These are phyloP conservation scores for Megamerina dolium DNA, from an alignment of 2,888 invertebrate genomes.

Conservation along the genomic window DNA sequence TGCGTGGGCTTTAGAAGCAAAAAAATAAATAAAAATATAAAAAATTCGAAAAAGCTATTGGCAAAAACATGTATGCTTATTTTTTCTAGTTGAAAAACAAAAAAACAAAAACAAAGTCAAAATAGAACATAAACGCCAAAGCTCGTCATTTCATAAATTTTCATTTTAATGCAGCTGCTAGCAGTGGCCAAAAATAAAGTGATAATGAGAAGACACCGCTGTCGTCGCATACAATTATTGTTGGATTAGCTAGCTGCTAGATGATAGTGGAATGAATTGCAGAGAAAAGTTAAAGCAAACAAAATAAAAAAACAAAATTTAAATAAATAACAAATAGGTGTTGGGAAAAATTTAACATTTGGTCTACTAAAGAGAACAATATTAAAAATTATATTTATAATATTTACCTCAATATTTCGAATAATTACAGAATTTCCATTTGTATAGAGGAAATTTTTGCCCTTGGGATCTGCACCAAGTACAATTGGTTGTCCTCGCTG, in stretches of 20 bases:
- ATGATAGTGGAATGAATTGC: too few relatives aligned
- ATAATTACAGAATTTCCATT: slow-evolving; percentile 98
- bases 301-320: too few relatives aligned
- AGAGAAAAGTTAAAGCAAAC: too few relatives aligned
- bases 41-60: too few relatives aligned
- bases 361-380: too few relatives aligned
- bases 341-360: too few relatives aligned
- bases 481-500: slow-evolving; percentile 92
- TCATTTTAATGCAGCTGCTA: slow-evolving; percentile 16
- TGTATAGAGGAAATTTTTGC: slow-evolving; percentile 92
- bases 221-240: too few relatives aligned
- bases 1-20: slow-evolving; percentile 15
- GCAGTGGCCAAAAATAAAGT: slow-evolving; percentile 12
- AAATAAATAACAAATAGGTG: too few relatives aligned
- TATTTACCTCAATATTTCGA: slow-evolving; percentile 79
- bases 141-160: slow-evolving; percentile 10
- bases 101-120: background rate
- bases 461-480: slow-evolving; percentile 92
- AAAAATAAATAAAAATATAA: too few relatives aligned
- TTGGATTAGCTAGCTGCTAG: too few relatives aligned
- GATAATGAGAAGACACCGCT: too few relatives aligned
- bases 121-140: slow-evolving; percentile 1
- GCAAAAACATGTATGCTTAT: background rate
- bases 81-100: background rate
- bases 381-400: background rate